A percentile compares a stretch with the other conserved stretches of the same genome.
Evolutionary conservation across 1,140 invertebrate genomes (phyloP).

Genomic region (Tetranychus cinnabarinus): DNA sequence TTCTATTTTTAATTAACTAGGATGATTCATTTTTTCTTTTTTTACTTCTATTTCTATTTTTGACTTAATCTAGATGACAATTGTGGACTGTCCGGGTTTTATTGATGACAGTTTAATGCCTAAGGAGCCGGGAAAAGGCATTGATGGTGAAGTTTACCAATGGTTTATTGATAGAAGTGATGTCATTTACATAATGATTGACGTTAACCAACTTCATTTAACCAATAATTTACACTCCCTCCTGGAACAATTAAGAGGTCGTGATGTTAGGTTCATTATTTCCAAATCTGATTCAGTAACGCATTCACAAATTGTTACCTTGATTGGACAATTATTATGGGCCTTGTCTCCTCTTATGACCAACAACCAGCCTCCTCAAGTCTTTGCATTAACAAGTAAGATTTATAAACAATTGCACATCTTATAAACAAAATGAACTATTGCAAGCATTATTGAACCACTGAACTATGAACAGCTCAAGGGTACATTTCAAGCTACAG

Average conservation of each 20-base stretch:
- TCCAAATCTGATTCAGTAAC: constrained; percentile 86
- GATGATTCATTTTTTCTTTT: background rate
- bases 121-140: constrained; percentile 71
- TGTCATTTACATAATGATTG: constrained; percentile 80
- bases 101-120: constrained; percentile 65
- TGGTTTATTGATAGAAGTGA: constrained; percentile 90
- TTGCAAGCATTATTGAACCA: background rate
- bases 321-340: constrained; percentile 56
- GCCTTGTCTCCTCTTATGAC: constrained; percentile 84
- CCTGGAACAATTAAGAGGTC: constrained; percentile 27
- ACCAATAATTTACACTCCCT: constrained; percentile 57
- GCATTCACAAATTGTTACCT: constrained; percentile 69
- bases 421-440: background rate
- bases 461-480: too few species aligned
- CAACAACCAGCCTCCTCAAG: constrained; percentile 65
- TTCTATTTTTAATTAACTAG: background rate
- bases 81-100: constrained; percentile 86
- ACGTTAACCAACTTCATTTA: constrained; percentile 79
- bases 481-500: too few species aligned
- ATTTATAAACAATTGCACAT: background rate
- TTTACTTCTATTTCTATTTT: background rate
- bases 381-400: constrained; percentile 34
- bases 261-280: constrained; percentile 60
- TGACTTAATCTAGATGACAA: constrained; percentile 43
- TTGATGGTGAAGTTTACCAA: constrained; percentile 63